phyloP scores from a whole-genome alignment of 2,113 vertebrate species.

The Sorex fumeus region DNA sequence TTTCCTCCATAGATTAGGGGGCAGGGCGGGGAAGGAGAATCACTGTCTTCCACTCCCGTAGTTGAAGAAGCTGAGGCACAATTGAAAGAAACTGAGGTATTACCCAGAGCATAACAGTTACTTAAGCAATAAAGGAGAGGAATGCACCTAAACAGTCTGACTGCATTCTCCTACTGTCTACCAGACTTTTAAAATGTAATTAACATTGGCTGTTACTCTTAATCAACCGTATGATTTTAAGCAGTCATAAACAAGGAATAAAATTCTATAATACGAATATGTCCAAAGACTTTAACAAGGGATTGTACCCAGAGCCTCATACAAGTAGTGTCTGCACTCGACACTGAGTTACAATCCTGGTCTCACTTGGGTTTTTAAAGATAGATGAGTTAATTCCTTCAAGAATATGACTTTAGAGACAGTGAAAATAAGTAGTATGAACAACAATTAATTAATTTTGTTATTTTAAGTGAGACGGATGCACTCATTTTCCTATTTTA shows the following conservation, averaged over 20 bases:
- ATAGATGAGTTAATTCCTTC: conserved; percentile 12
- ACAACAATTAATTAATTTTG: background rate
- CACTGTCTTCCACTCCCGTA: background rate
- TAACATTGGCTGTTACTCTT: background rate
- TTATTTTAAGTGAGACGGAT: background rate
- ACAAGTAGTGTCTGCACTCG: background rate
- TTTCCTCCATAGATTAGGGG: too few species aligned
- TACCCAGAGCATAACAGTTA: background rate
- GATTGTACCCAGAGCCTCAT: too few species aligned
- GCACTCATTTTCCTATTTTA: background rate
- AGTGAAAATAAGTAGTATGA: background rate
- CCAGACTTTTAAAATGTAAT: background rate
- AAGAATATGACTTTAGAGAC: background rate
- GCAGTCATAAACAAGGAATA: background rate
- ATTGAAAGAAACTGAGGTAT: background rate
- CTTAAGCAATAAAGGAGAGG: background rate
- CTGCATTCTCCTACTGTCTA: background rate
- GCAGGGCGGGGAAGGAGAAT: too few species aligned
- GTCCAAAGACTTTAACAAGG: background rate
- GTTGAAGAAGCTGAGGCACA: background rate
- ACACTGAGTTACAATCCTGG: background rate
- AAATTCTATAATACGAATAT: background rate
- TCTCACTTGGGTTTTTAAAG: background rate
- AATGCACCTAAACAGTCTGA: background rate
- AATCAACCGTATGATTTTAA: background rate